A percentile compares a stretch with the other conserved stretches of the same genome.
Conservation (phyloP, 2,113 vertebrate species). For the Cavia porcellus region DNA sequence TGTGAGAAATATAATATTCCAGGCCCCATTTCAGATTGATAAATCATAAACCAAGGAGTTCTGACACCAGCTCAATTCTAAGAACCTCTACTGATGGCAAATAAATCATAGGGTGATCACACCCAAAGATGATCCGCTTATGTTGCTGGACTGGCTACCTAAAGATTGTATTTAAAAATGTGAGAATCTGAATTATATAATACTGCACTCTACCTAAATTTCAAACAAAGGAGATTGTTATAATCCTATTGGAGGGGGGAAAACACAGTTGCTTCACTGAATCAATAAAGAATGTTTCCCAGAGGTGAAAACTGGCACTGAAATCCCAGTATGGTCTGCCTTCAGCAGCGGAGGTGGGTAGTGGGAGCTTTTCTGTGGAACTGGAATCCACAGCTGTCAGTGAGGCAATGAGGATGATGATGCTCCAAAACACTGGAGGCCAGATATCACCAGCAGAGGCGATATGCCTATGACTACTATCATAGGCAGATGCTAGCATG, state of each 20-base stretch:
- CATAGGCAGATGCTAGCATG: not conserved
- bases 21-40: not conserved
- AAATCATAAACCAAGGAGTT: slow-evolving; percentile 7
- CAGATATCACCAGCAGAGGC: not conserved
- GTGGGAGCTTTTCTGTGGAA: not conserved
- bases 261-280: not conserved
- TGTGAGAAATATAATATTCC: not conserved
- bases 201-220: slow-evolving; percentile 28
- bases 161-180: slow-evolving; percentile 1
- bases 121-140: not conserved
- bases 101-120: not conserved
- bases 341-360: not conserved
- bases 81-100: not conserved
- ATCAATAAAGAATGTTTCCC: slow-evolving; percentile 21
- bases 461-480: not conserved
- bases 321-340: not conserved
- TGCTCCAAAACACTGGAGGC: not conserved
- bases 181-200: slow-evolving; percentile 29
- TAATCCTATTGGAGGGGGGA: not conserved
- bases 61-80: not conserved
- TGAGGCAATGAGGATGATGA: not conserved
- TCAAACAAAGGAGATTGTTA: slow-evolving; percentile 47
- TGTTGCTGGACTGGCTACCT: not conserved
- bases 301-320: not conserved
- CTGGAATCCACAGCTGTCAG: not conserved